Base-by-base conservation (phyloP, 2,888 invertebrate genomes). In the Chloroclystis v-ata region DNA sequence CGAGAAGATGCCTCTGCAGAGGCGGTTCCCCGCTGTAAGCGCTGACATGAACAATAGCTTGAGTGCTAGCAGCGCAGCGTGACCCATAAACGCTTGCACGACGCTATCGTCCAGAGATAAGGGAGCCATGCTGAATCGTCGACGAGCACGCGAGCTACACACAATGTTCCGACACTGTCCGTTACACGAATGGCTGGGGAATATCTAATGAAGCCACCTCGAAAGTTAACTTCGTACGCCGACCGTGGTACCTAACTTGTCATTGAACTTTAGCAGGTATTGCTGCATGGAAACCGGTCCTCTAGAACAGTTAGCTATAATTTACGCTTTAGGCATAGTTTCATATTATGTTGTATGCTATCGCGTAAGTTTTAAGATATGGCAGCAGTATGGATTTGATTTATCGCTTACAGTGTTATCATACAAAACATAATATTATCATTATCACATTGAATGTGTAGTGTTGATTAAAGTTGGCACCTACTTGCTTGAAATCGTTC, bases 71-170 rank as follows among this genome's bases (percentile, higher is more conserved):
- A 84, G 72, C 1, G 80, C 75, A 1, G 80, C 71, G 59, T 83
- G 76, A 38, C 78, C 61, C 14, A 84, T 76, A 54, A 71, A 84
- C n/a, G 80, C 71, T 53, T 78, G 78, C 43, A 83, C 74, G 9
- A 69, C 61, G 13, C 76, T 69, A 48, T 65, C 64, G 16, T 68
- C 49, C 26, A 77, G 39, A n/a, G 69, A 51, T 50, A 80, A 47
- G 11, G 55, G 52, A 40, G 60, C 69, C 78, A 78, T 77, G 60
- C 62, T 71, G 43, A 38, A 28, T 10, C 20, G 16, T 16, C 11
- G 10, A 3, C 38, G 47, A 39, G 41, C 51, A 51, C 54, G 38
- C 47, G 33, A 52, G 43, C 41, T 33, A 10, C 20, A 33, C 49
- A 43, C 33, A 28, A 39, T 25, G 41, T 35, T 37, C 30, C 40